These are phyloP conservation scores for Trinorchestia longiramus DNA, from an alignment of 1,140 invertebrate species.

Conservation along the genomic window DNA sequence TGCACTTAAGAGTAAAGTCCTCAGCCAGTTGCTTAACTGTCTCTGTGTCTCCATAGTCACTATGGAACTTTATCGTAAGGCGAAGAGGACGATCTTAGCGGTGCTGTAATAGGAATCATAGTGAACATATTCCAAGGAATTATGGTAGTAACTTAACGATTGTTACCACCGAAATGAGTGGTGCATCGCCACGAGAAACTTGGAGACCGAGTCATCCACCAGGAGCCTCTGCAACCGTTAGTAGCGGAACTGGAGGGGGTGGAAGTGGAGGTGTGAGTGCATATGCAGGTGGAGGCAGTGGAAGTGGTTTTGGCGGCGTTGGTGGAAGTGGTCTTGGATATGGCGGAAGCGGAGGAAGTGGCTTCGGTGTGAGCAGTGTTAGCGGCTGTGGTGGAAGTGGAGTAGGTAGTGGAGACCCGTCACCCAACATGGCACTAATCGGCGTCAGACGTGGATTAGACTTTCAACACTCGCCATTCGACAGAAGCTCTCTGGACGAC, in stretches of 20 bases:
- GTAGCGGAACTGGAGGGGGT: not conserved
- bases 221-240: not conserved
- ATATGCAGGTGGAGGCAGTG: conserved; percentile 55
- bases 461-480: conserved; percentile 60
- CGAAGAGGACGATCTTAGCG: not conserved
- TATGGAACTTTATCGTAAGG: not conserved
- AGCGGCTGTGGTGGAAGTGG: conserved; percentile 13
- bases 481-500: conserved; percentile 52
- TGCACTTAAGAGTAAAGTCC: not conserved
- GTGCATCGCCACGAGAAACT: not conserved
- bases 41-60: not conserved
- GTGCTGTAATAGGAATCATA: not conserved
- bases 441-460: conserved; percentile 54
- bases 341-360: not conserved
- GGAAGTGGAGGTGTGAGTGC: not conserved
- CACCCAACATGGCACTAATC: not conserved
- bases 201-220: not conserved
- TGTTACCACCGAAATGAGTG: conserved; percentile 22
- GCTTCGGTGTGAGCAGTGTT: not conserved
- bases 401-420: conserved; percentile 52
- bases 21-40: not conserved
- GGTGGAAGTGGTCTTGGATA: conserved; percentile 58
- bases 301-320: not conserved
- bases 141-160: conserved; percentile 20
- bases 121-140: not conserved